Evolutionary conservation across 2,888 invertebrate genomes (phyloP).

Genomic region (Phalangium opilio): DNA sequence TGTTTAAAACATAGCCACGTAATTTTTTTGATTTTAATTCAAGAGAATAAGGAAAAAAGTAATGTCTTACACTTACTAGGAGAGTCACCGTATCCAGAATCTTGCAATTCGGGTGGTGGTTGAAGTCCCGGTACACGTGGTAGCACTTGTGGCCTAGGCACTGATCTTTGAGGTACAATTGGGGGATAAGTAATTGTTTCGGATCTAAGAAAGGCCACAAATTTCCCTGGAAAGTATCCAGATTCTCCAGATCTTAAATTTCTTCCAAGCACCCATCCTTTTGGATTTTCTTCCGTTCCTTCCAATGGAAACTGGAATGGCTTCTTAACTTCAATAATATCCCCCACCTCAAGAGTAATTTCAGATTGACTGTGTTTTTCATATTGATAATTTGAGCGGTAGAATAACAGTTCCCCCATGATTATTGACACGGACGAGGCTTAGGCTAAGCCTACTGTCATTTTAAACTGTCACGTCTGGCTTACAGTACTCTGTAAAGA

Average conservation of each 20-base stretch:
- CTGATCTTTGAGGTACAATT: constrained; percentile 14
- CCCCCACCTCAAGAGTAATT: constrained; percentile 30
- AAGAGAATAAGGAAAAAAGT: too few species aligned
- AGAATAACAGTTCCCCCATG: constrained; percentile 20
- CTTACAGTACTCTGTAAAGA: too few species aligned
- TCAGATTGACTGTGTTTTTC: constrained; percentile 16
- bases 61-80: too few species aligned
- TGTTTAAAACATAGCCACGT: too few species aligned
- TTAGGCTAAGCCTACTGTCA: too few species aligned
- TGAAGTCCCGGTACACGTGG: too few species aligned
- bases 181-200: constrained; percentile 11
- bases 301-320: constrained; percentile 22
- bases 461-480: too few species aligned
- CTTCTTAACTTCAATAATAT: constrained; percentile 32
- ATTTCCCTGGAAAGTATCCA: constrained; percentile 35
- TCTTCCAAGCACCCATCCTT: constrained; percentile 33
- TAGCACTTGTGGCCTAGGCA: too few species aligned
- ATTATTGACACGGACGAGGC: too few species aligned
- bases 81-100: too few species aligned
- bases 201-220: constrained; percentile 15
- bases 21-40: too few species aligned
- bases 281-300: constrained; percentile 24
- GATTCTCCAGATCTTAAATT: constrained; percentile 32
- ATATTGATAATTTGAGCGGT: constrained; percentile 19
- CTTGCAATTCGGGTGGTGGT: too few species aligned